Percentiles rank a stretch among this genome's conserved stretches.
phyloP scores from a whole-genome alignment of 2,113 vertebrate genomes.

The Mustelus asterias region DNA sequence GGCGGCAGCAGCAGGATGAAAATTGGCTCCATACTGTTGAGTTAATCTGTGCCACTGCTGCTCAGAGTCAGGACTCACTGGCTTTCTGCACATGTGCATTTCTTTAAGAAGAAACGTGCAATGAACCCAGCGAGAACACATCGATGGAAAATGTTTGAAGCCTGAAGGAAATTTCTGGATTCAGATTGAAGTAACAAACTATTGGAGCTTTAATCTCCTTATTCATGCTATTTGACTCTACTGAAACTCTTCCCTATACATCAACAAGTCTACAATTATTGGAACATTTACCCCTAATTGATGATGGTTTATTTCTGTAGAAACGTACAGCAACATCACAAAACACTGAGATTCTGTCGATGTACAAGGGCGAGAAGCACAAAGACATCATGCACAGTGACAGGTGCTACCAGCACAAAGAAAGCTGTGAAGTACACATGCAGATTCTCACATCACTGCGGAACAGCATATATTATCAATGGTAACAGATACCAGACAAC shows the following conservation, averaged over 20 bases:
- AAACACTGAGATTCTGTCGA: not conserved
- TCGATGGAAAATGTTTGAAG: not conserved
- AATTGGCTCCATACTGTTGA: not conserved
- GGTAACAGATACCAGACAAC: not conserved
- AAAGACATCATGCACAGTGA: not conserved
- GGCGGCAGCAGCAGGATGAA: not conserved
- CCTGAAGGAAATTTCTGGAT: not conserved
- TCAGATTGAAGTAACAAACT: not conserved
- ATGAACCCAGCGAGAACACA: not conserved
- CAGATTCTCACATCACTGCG: not conserved
- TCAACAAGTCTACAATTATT: not conserved
- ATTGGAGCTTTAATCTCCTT: not conserved
- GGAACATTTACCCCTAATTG: not conserved
- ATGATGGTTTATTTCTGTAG: not conserved
- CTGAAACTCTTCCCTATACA: not conserved
- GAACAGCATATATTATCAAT: not conserved
- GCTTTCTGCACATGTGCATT: not conserved
- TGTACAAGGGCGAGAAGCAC: not conserved
- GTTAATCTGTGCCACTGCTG: not conserved
- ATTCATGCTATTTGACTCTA: not conserved
- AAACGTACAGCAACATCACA: not conserved
- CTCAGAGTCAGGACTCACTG: not conserved
- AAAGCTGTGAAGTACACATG: not conserved
- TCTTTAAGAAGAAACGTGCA: not conserved
- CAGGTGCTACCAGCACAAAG: not conserved